Evolutionary conservation across 2,113 vertebrate genomes (phyloP), one percentile per base, ranked within the genome.

Genomic region (Mandrillus leucophaeus): DNA sequence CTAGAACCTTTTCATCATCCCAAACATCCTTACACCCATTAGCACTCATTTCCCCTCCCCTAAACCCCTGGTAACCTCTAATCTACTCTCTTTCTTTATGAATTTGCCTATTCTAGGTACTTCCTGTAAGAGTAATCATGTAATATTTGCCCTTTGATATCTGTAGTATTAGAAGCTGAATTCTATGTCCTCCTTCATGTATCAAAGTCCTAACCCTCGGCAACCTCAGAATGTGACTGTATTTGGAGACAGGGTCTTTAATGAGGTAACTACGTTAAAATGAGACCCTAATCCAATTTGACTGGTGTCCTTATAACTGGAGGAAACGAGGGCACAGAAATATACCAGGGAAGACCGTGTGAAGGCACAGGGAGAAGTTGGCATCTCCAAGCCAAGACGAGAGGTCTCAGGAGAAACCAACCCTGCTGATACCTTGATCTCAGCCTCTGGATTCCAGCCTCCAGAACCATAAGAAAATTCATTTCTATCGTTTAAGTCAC

Each of bases 321-420:
- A 75, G 27, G 91, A 64, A 72, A n/a, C 1, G 1, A 16, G 38
- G n/a, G 35, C 78, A 61, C 35, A 20, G 40, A 48, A n/a, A 12
- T 1, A 13, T 23, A 50, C 40, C 23, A 40, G 17, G 12, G 17
- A 45, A 30, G 20, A 68, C 43, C 23, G 16, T 0, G 3, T 18
- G 38, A 25, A 40, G 45, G 57, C 13, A 23, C 3, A 27, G 23
- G 16, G 14, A 45, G 16, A 35, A 73, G 57, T 23, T 0, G 2
- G 43, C 10, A 0, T 5, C 27, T 38, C 1, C 32, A 32, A 59
- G 22, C 25, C 55, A n/a, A 70, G 92, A 6, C 82, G 20, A 17
- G 20, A 5, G n/a, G n/a, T 16, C 57, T 38, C 5, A 6, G 70
- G 16, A 13, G 27, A 90, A n/a, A 22, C 23, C 30, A 18, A 10